Percentiles rank a stretch among this genome's conserved stretches.
Evolutionary conservation across 2,797 vertebrate species (phyloP).

Genomic region (Sebastes taczanowskii): DNA sequence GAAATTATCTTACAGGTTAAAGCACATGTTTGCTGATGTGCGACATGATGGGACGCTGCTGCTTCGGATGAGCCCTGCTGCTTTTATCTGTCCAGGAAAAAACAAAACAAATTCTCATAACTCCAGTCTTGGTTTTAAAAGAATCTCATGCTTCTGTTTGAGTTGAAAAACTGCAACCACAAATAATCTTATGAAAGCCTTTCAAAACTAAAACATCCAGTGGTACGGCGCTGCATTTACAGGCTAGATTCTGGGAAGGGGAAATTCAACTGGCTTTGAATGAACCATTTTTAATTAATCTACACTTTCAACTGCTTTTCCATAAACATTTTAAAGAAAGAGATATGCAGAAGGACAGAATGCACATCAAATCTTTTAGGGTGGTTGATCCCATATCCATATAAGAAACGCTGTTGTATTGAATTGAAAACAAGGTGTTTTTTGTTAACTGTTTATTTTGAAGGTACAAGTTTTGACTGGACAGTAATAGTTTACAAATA

Average conservation of each 20-base stretch:
- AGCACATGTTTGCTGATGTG: constrained; percentile 6
- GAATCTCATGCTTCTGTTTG: neutral
- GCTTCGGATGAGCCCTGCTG: neutral
- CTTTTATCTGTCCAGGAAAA: neutral
- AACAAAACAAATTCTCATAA: neutral
- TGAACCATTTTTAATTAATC: neutral
- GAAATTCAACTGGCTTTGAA: neutral
- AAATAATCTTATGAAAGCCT: neutral
- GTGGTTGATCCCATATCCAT: neutral
- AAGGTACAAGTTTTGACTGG: neutral
- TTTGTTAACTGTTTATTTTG: neutral
- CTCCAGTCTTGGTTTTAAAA: neutral
- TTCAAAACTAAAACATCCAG: neutral
- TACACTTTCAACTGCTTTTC: neutral
- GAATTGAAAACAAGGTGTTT: neutral
- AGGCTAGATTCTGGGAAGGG: neutral
- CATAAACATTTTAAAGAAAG: neutral
- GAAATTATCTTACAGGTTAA: constrained; percentile 7
- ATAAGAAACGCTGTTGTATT: neutral
- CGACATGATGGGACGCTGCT: neutral
- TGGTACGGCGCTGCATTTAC: neutral
- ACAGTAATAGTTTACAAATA: neutral
- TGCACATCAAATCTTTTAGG: neutral
- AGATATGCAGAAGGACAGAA: neutral
- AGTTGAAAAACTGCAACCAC: neutral